Base-by-base conservation (phyloP, 2,888 invertebrate genomes). In the Patella pellucida region DNA sequence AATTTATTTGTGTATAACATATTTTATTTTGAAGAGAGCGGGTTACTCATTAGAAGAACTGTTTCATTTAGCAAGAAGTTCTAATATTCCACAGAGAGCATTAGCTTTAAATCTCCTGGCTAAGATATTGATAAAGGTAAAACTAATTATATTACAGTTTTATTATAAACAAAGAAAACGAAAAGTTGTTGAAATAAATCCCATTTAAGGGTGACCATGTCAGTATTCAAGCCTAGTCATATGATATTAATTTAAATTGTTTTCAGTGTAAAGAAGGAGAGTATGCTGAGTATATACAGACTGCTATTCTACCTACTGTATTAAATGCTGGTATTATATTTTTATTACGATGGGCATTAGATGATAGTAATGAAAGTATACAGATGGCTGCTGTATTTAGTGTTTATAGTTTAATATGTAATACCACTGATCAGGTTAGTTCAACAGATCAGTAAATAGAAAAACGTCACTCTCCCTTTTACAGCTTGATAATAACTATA, bases 31-130 rank as follows among this genome's bases (percentile, higher is more conserved):
- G 12, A 81, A 91, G 89, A 84, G 90, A 76, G 90, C 98, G 2
- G 98, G 98, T 0, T 98, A 98, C 90, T 94, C 96, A 0, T 90
- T 98, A 15, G 95, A 95, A 82, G 98, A 98, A 91, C 90, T 98
- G 0, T 94, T 97, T 85, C 94, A 95, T 79, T 91, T 98, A 1
- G 94, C 95, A 52, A 89, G 93, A 19, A 93, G 93, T 78, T 93
- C 94, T 68, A 93, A 96, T n/a, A 93, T 93, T 23, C 96, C 97
- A 86, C 98, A 98, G 91, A 93, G 96, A 85, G 93, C 94, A 1
- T 92, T 95, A 74, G 96, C 97, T 1, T 92, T 98, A 19, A 94
- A 94, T 77, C 94, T 95, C 0, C 92, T 98, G 52, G 95, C 95
- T 7, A 95, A 96, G 76, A 94, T 98, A 68, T 86, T 92, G 16